Base-by-base conservation (phyloP, 2,888 invertebrate species). In the Plusia festucae region DNA sequence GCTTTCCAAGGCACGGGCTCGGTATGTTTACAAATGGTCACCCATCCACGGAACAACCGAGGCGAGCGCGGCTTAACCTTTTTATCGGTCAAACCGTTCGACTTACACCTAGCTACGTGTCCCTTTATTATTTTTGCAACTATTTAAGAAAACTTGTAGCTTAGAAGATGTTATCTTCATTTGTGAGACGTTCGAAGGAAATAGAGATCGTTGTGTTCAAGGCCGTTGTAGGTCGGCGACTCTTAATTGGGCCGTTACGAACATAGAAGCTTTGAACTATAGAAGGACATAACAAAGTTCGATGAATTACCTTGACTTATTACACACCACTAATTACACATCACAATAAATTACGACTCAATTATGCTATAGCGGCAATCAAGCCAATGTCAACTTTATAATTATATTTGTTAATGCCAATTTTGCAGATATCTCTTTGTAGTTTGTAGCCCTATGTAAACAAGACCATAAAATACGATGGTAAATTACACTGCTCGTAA, bases 221-320 rank as follows among this genome's bases (percentile, higher is more conserved):
- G 78, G 78, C 52, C 60, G 63, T 58, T 53, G 60, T 58, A 72
- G 73, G 77, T 77, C 77, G 77, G 56, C 54, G 57, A 55, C 73
- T 72, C 67, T 46, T 73, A 73, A 73, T 73, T 73, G 77, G 73
- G 32, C 73, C 40, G 62, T 67, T 62, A 73, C 58, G 49, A 30
- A 15, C 18, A 52, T 62, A 62, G 54, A 40, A 53, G 15, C 44
- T 69, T 63, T 49, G 24, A 54, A 16, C 58, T 53, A 20, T 13
- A 16, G 40, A 24, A 59, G 27, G 44, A 60, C 55, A 65, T 72
- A 51, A 65, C 60, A 24, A 22, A 49, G 66, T 76, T 75, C 70
- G 60, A 53, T 32, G 65, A 56, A 60, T 70, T 27, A 15, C 75
- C 75, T 71, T 72, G 76, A 72, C 65, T 58, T 24, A 46, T 30